Percentiles rank a stretch among this genome's conserved stretches.
Conservation (phyloP, 2,888 invertebrate genomes). For the Pinctada fucata region DNA sequence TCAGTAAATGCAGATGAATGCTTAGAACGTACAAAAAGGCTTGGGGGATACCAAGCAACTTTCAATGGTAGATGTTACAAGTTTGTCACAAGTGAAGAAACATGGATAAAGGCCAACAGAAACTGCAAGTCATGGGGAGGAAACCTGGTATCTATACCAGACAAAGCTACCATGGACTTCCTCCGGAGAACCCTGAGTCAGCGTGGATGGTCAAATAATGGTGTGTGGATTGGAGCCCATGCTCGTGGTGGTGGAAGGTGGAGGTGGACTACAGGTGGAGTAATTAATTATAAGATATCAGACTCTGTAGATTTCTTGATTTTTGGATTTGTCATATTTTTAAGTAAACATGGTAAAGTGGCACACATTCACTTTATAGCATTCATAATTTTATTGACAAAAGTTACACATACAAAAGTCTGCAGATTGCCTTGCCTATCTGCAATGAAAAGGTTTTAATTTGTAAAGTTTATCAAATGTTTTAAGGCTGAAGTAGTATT, state of each 20-base stretch:
- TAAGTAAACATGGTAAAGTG: too few species aligned
- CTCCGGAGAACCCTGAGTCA: constrained; percentile 42
- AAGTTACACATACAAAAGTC: too few species aligned
- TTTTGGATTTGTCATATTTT: too few species aligned
- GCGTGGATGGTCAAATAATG: constrained; percentile 62
- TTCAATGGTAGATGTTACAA: constrained; percentile 60
- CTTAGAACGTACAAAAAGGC: neutral
- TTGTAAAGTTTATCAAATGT: too few species aligned
- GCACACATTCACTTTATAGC: too few species aligned
- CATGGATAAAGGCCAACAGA: constrained; percentile 62
- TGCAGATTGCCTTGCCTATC: too few species aligned
- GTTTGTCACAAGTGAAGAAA: constrained; percentile 62
- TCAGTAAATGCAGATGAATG: neutral
- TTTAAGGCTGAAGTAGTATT: too few species aligned
- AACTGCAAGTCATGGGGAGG: constrained; percentile 60
- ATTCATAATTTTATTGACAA: too few species aligned
- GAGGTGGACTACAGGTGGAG: constrained; percentile 67
- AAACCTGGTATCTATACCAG: constrained; percentile 59
- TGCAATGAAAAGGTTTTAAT: too few species aligned
- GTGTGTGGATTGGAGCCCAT: constrained; percentile 70
- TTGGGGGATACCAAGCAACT: constrained; percentile 25
- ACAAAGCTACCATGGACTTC: constrained; percentile 61
- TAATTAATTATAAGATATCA: neutral
- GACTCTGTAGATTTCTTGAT: too few species aligned
- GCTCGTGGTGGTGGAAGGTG: constrained; percentile 53